phyloP scores from a whole-genome alignment of 2,888 invertebrate species.

The Caenorhabditis uteleia region DNA sequence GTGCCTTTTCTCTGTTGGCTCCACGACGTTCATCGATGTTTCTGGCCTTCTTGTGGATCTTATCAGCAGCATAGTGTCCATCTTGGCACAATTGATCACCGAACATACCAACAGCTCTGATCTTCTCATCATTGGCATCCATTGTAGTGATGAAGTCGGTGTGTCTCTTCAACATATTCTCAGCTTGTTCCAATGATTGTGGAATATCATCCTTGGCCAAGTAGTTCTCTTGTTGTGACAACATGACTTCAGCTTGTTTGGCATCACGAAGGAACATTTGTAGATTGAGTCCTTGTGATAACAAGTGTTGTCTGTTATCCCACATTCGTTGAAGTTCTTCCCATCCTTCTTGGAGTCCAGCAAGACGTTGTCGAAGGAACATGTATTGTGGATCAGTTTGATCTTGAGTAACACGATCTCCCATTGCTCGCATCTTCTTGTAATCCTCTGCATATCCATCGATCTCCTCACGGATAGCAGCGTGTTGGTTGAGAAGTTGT shows the following conservation, averaged over 20 bases:
- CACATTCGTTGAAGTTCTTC: constrained; percentile 99
- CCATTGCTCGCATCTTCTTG: constrained; percentile 98
- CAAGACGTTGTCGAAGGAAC: constrained; percentile 94
- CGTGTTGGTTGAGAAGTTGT: constrained; percentile 93
- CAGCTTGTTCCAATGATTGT: constrained; percentile 86
- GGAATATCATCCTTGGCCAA: constrained; percentile 87
- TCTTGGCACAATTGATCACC: constrained; percentile 88
- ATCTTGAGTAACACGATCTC: constrained; percentile 88
- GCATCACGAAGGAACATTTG: constrained; percentile 91
- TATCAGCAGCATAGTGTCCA: constrained; percentile 93
- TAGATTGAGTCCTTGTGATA: constrained; percentile 91
- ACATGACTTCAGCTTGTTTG: constrained; percentile 88
- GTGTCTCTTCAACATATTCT: constrained; percentile 93
- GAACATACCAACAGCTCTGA: constrained; percentile 89
- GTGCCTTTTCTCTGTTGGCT: constrained; percentile 86
- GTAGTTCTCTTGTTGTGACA: constrained; percentile 97
- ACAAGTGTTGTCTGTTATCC: constrained; percentile 93
- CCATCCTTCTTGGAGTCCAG: constrained; percentile 98
- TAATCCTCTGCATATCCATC: constrained; percentile 97
- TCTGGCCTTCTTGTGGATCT: constrained; percentile 92
- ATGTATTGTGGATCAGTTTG: constrained; percentile 94
- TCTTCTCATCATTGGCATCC: constrained; percentile 99
- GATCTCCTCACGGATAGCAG: constrained; percentile 97
- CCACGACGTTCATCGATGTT: constrained; percentile 82
- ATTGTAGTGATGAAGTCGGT: constrained; percentile 98